Base-by-base conservation (phyloP, 2,113 vertebrate genomes). In the Nannobrachium achirus region DNA sequence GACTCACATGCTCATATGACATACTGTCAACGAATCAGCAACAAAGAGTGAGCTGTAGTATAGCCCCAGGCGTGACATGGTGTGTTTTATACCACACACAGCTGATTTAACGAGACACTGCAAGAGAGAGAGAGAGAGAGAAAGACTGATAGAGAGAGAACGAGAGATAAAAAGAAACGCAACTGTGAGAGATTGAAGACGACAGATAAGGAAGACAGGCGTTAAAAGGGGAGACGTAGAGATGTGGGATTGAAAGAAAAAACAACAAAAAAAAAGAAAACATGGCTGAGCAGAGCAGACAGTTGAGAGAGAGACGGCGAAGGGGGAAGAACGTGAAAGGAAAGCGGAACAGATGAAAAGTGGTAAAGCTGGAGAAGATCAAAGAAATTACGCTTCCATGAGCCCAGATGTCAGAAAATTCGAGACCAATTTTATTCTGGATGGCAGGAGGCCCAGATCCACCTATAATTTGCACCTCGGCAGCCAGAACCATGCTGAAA, bases 301-400 rank as follows among this genome's bases (percentile, higher is more conserved):
- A 14, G 61, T 10, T 41, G 19, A 61, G 33, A 38, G 11, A 57
- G 55, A 75, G 73, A 76, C 86, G 72, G 62, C 77, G 80, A 86
- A 82, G 76, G 75, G 55, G 25, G 71, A 80, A 76, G 33, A 76
- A 76, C 61, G 25, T 33, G 25, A 33, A 5, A 33, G 25, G 25
- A 33, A 33, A 33, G 51, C 44, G 66, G 52, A 46, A 72, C 25
- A 69, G 16, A 42, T 65, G 19, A 59, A 64, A 79, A n/a, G 64
- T 74, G 55, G 64, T 66, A 33, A 72, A 73, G 39, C 44, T 66
- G 78, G 66, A 79, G 79, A 82, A 84, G 76, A 92, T 89, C 79
- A 91, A 91, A 92, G 85, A 82, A 89, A 86, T 86, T 81, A 78
- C 63, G 70, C 80, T 81, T 83, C 72, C 75, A 70, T 88, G 86